These are phyloP conservation scores for Plagiodera versicolora DNA, from an alignment of 2,888 invertebrate genomes.

Conservation along the genomic window DNA sequence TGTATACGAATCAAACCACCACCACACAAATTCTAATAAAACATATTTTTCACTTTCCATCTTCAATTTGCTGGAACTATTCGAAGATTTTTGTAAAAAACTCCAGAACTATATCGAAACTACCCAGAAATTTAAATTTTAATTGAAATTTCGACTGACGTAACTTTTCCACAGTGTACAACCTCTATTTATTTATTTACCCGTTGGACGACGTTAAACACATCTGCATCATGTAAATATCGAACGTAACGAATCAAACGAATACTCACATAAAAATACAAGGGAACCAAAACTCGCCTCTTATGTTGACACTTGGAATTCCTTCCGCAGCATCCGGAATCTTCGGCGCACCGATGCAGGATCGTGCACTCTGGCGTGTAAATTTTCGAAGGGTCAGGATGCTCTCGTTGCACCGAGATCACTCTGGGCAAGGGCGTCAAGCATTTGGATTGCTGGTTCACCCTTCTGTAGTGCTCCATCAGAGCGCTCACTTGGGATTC, in stretches of 20 bases:
- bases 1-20: too few species aligned
- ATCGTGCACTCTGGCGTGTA: slow-evolving; percentile 86
- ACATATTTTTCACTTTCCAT: too few species aligned
- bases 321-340: slow-evolving; percentile 82
- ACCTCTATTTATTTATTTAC: too few species aligned
- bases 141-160: too few species aligned
- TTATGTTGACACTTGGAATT: slow-evolving; percentile 79
- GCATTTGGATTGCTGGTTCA: slow-evolving; percentile 62
- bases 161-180: too few species aligned
- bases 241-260: neutral
- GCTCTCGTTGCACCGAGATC: slow-evolving; percentile 71
- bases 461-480: slow-evolving; percentile 45
- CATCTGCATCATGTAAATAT: neutral
- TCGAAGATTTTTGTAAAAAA: too few species aligned
- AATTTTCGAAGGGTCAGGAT: slow-evolving; percentile 69
- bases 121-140: too few species aligned
- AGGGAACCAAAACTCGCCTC: slow-evolving; percentile 68
- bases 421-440: slow-evolving; percentile 73
- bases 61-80: too few species aligned
- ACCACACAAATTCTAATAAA: too few species aligned
- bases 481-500: slow-evolving; percentile 48
- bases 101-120: too few species aligned
- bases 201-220: too few species aligned
- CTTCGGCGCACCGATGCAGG: slow-evolving; percentile 83
- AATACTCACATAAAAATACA: slow-evolving; percentile 80